Conservation (phyloP, 2,113 vertebrate species). For the Cephalophus harveyi region DNA sequence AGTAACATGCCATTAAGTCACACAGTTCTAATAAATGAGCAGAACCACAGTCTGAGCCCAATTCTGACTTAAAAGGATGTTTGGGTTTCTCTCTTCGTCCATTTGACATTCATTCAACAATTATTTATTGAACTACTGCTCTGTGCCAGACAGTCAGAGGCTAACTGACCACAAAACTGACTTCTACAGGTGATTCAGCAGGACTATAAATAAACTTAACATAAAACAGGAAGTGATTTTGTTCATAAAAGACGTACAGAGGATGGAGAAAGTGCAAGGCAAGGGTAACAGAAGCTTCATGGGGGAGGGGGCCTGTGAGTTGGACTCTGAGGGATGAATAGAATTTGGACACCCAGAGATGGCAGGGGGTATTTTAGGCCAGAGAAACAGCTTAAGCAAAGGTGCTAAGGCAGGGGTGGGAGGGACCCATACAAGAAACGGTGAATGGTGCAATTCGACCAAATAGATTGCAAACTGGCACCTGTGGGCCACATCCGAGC, state of each 20-base stretch:
- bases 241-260: not conserved
- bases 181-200: not conserved
- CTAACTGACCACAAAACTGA: not conserved
- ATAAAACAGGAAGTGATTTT: not conserved
- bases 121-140: not conserved
- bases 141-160: not conserved
- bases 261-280: not conserved
- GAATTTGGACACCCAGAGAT: not conserved
- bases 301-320: not conserved
- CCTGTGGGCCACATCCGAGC: slow-evolving; percentile 46
- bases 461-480: not conserved
- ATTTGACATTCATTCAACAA: not conserved
- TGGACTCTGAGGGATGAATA: not conserved
- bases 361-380: not conserved
- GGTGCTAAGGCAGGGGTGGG: not conserved
- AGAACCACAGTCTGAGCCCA: not conserved
- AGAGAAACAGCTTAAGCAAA: not conserved
- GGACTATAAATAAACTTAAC: not conserved
- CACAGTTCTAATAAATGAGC: not conserved
- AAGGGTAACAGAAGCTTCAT: not conserved
- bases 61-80: not conserved
- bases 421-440: not conserved
- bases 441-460: not conserved
- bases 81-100: not conserved
- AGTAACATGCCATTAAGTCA: not conserved